Evolutionary conservation across 1,140 invertebrate species (phyloP).

Genomic region (Anastatus disparis): DNA sequence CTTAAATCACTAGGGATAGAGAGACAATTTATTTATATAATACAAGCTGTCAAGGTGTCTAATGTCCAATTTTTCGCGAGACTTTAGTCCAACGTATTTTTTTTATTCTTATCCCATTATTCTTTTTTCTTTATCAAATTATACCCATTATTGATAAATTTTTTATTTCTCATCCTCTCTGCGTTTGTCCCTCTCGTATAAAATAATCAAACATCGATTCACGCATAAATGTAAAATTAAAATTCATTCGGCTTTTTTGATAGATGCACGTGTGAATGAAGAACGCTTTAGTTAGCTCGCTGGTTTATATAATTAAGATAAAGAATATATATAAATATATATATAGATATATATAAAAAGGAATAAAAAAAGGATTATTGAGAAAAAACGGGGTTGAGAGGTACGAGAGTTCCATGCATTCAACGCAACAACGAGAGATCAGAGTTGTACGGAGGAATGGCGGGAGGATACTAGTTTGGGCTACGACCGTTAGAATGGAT

Average conservation of each 20-base stretch:
- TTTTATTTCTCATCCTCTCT: background rate
- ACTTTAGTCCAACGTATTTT: conserved; percentile 38
- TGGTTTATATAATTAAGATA: no score
- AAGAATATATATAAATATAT: no score
- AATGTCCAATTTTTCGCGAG: conserved; percentile 46
- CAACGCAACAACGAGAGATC: conserved; percentile 67
- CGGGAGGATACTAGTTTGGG: conserved; percentile 63
- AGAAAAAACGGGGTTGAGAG: conserved; percentile 56
- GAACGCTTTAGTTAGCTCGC: background rate
- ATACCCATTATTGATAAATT: background rate
- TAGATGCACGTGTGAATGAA: conserved; percentile 2
- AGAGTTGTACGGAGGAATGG: conserved; percentile 61
- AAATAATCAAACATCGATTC: background rate
- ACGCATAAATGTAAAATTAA: background rate
- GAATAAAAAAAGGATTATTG: conserved; percentile 32
- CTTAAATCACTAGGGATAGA: background rate
- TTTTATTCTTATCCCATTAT: background rate
- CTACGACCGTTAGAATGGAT: conserved; percentile 59
- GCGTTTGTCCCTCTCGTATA: background rate
- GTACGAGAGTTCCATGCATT: conserved; percentile 69
- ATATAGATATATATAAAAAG: background rate
- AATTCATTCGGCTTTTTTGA: background rate
- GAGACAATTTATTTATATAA: no score
- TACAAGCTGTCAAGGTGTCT: no score
- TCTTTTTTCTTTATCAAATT: no score